Conservation (phyloP, 2,113 vertebrate species). For the Pangasianodon gigas region DNA sequence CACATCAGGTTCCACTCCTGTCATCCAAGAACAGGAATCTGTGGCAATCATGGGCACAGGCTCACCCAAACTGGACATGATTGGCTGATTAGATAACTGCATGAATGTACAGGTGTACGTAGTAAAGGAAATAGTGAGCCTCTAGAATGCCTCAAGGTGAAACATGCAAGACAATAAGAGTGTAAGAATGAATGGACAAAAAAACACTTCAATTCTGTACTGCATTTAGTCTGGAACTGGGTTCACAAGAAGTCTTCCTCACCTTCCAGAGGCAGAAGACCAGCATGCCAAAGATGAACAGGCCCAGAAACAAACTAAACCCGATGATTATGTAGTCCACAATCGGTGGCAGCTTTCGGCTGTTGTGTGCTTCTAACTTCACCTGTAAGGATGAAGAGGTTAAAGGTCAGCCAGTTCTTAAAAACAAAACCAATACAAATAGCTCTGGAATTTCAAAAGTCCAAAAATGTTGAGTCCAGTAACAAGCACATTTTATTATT, state of each 20-base stretch:
- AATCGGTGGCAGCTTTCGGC: slow-evolving; percentile 75
- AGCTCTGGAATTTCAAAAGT: background rate
- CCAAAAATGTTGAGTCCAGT: background rate
- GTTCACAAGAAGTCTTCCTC: slow-evolving; percentile 39
- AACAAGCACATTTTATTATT: background rate
- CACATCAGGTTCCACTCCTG: background rate
- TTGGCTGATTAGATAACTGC: background rate
- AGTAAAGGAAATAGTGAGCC: background rate
- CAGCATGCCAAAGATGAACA: slow-evolving; percentile 79
- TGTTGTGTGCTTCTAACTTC: slow-evolving; percentile 82
- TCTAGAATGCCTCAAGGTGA: background rate
- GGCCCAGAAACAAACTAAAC: slow-evolving; percentile 79
- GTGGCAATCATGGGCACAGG: too few species aligned
- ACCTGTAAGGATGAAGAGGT: slow-evolving; percentile 71
- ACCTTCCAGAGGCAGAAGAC: slow-evolving; percentile 89
- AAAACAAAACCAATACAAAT: background rate
- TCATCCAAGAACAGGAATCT: too few species aligned
- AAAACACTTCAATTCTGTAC: background rate
- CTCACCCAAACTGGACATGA: too few species aligned
- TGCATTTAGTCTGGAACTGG: background rate
- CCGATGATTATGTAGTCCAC: slow-evolving; percentile 78
- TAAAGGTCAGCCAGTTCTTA: background rate
- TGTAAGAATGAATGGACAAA: background rate
- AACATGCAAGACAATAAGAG: background rate
- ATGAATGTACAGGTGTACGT: background rate